Base-by-base conservation (phyloP, 2,888 invertebrate species). In the Drosophila flavopinicola region DNA sequence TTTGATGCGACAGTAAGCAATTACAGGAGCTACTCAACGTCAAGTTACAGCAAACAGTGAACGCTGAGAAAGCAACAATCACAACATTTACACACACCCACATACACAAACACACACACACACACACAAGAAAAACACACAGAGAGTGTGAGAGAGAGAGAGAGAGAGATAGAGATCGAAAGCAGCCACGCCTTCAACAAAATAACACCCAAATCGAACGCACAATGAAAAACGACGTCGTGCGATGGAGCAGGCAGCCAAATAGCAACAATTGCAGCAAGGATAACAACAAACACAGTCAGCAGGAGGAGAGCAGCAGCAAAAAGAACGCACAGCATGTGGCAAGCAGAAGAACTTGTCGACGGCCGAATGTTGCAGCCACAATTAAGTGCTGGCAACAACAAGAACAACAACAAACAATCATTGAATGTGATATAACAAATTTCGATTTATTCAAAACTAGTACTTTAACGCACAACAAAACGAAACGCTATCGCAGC, bases 201-300 rank as follows among this genome's bases (percentile, higher is more conserved):
- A 57, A 60, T 66, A 54, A 60, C 41, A 66, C n/a, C n/a, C 35
- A 67, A 71, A 87, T 80, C 63, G 60, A 66, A 85, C 80, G 85
- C 79, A 90, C 85, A 88, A 91, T 91, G 91, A 90, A 86, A 87
- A 90, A 90, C 90, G 90, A 90, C 89, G 91, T 89, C 63, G 90
- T 90, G 71, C 90, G 90, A 88, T 91, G 91, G 91, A 87, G 75
- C 66, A 65, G 71, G 49, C 74, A 75, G 65, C 73, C 69, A 73
- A 85, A 67, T 59, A 77, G 66, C 64, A 78, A 64, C 7, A 23
- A 10, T 41, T 56, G 37, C 54, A 61, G 32, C 45, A 29, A 11
- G 1, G 52, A 33, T 48, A 59, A 32, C 45, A 44, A 37, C 23
- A 65, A 47, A 60, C 38, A 61, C 11, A 49, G 20, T 39, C 66